Evolutionary conservation across 2,888 invertebrate genomes (phyloP).

Genomic region (Coelogynopora nodosa): DNA sequence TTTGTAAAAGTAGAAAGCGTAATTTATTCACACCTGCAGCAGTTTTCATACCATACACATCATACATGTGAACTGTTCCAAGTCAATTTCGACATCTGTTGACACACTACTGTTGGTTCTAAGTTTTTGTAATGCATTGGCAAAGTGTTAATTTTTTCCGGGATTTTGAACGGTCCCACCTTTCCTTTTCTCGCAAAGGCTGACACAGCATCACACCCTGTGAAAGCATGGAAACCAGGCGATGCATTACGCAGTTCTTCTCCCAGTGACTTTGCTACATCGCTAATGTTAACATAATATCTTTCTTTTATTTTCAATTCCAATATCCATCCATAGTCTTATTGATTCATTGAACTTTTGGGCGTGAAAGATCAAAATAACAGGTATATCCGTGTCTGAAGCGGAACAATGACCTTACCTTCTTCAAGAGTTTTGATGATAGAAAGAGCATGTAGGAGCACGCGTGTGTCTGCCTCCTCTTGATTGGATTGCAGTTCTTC

Average conservation of each 20-base stretch:
- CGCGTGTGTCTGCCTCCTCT: conserved; percentile 15
- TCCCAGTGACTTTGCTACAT: neutral
- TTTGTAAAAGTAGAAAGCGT: neutral
- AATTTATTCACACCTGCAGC: neutral
- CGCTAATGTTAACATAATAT: neutral
- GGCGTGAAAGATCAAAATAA: neutral
- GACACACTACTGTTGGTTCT: neutral
- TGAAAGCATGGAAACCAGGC: conserved; percentile 15
- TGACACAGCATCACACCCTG: neutral
- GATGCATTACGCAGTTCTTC: neutral
- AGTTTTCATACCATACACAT: neutral
- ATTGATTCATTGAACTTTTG: neutral
- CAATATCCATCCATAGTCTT: conserved; percentile 15
- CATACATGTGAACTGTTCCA: conserved; percentile 12
- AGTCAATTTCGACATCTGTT: neutral
- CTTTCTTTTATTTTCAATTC: conserved; percentile 6
- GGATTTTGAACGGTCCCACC: neutral
- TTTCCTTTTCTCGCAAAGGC: conserved; percentile 23
- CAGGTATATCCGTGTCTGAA: neutral
- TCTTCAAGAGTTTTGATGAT: neutral
- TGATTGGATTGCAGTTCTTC: neutral
- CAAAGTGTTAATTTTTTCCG: neutral
- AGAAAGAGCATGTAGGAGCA: neutral
- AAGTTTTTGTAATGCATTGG: neutral
- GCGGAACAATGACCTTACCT: neutral